Base-by-base conservation (phyloP, 2,888 invertebrate genomes). In the Cataglyphis altisquamis region DNA sequence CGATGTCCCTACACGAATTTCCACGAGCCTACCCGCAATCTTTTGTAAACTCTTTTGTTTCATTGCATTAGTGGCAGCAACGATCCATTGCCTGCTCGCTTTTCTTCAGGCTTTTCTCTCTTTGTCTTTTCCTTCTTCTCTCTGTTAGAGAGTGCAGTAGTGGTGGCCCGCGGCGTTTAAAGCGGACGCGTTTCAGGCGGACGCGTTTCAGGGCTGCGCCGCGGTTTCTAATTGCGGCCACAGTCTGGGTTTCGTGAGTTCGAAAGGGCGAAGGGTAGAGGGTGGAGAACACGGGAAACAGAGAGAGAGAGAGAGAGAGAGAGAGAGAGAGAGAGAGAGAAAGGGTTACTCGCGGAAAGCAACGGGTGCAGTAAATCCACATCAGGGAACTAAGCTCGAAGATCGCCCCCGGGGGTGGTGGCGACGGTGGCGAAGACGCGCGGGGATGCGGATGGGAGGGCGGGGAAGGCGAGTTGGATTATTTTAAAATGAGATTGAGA, bases 401-500 rank as follows among this genome's bases (percentile, higher is more conserved):
- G 83, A 84, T 83, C 68, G 78, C 84, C 84, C 70, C 78, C 15
- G 45, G 78, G 57, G 48, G 48, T 6, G n/a, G 36, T 52, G 70
- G 57, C 41, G 67, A 74, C 48, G 68, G 48, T 15, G 83, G 66
- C 39, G 84, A 52, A 60, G 64, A 64, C 29, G 73, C 78, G 74
- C 81, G 77, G 86, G 85, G 82, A 86, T 82, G 66, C 83, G 86
- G 85, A 60, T 64, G 57, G 63, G 60, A 80, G 55, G 48, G n/a
- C 1, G 6, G 6, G 18, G 5, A 6, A 48, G 18, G 80, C 83
- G 91, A 88, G 87, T 90, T 87, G 91, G 89, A 92, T 92, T 91
- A 92, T 91, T 92, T 91, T 91, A 89, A 90, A 92, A 91, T 88
- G 90, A 89, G 90, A 92, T 91, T 89, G 88, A 86, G 89, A 91